Evolutionary conservation across 64 coral and sea anemone genomes (phyloP).

Genomic region (Montipora foliosa): DNA sequence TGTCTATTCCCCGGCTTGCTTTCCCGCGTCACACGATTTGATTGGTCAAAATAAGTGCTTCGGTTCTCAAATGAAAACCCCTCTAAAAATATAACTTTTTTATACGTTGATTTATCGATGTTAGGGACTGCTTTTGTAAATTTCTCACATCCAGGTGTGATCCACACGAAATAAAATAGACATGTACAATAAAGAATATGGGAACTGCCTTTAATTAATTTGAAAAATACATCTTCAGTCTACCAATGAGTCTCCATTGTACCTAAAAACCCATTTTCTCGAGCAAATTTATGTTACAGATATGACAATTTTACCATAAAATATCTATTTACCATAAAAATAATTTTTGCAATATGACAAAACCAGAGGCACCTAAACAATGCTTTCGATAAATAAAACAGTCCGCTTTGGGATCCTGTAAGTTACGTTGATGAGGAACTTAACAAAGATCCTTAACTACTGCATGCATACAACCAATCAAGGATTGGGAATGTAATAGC

Average conservation of each 20-base stretch:
- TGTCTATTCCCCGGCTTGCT: no score
- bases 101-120: no score
- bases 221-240: conserved; percentile 1
- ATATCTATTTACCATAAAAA: conserved; percentile 16
- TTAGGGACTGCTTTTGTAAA: no score
- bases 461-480: background rate
- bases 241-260: background rate
- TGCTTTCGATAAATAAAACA: background rate
- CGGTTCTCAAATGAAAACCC: no score
- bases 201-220: background rate
- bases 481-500: background rate
- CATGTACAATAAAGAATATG: background rate
- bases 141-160: background rate
- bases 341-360: background rate
- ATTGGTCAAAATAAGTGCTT: no score
- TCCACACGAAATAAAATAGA: background rate
- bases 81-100: no score
- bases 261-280: conserved; percentile 17
- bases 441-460: background rate
- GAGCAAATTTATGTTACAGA: conserved; percentile 12
- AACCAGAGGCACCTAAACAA: background rate
- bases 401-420: background rate
- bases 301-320: conserved; percentile 23
- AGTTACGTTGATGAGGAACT: background rate
- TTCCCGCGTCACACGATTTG: no score